These are phyloP conservation scores for Seira musarum DNA, from an alignment of 2,888 invertebrate genomes.

Conservation along the genomic window DNA sequence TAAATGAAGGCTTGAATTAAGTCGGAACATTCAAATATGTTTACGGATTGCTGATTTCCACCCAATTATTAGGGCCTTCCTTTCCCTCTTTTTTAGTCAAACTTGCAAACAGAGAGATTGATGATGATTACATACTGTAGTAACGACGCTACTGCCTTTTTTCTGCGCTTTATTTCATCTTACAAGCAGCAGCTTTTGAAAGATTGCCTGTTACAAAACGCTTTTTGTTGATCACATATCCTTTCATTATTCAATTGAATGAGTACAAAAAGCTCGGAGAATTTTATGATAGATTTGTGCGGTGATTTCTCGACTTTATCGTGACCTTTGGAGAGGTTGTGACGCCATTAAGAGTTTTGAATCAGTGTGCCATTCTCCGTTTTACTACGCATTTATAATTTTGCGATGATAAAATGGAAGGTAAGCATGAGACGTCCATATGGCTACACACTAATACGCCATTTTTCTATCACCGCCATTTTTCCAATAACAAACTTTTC, in stretches of 20 bases:
- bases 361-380: no score
- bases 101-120: neutral
- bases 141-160: neutral
- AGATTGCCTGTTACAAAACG: no score
- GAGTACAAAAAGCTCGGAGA: no score
- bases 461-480: neutral
- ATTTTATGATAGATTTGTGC: no score
- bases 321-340: no score
- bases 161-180: neutral
- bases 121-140: neutral
- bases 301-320: no score
- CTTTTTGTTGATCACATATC: no score
- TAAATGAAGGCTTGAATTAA: slow-evolving; percentile 6
- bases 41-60: slow-evolving; percentile 14
- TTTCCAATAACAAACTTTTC: neutral
- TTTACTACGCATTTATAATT: neutral
- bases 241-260: no score
- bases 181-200: no score
- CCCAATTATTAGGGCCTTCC: neutral
- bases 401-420: neutral
- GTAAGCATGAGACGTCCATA: neutral
- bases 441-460: no score
- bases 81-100: neutral
- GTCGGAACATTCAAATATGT: slow-evolving; percentile 16
- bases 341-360: no score